Percentiles rank a stretch among this genome's conserved stretches.
These are phyloP conservation scores for Falcunculus frontatus DNA, from an alignment of 2,113 vertebrate species.

Conservation along the genomic window DNA sequence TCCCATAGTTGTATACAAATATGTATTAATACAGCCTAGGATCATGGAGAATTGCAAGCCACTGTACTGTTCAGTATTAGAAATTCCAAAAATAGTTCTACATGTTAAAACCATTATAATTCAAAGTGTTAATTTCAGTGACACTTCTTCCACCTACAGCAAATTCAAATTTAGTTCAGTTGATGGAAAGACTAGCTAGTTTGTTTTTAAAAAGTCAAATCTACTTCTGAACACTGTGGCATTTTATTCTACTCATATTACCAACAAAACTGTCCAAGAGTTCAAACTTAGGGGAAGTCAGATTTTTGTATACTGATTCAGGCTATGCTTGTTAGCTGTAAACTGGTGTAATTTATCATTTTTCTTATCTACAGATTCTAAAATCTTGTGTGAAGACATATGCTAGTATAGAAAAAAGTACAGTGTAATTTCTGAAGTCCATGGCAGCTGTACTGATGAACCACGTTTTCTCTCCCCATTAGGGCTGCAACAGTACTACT, in stretches of 20 bases:
- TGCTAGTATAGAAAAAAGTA: not conserved
- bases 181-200: not conserved
- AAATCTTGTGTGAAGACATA: not conserved
- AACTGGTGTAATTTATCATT: not conserved
- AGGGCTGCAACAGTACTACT: conserved; percentile 90
- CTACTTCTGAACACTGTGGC: not conserved
- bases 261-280: not conserved
- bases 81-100: not conserved
- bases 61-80: not conserved
- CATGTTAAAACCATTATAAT: not conserved
- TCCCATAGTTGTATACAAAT: not conserved
- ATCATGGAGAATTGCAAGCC: not conserved
- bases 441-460: not conserved
- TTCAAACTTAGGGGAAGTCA: not conserved
- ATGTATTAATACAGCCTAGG: not conserved
- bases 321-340: not conserved
- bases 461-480: not conserved
- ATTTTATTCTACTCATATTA: not conserved
- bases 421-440: not conserved
- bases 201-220: not conserved
- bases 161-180: not conserved
- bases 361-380: not conserved
- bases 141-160: not conserved
- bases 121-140: not conserved
- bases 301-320: not conserved